Evolutionary conservation across 2,888 invertebrate genomes (phyloP).

Genomic region (Melitaea athalia): DNA sequence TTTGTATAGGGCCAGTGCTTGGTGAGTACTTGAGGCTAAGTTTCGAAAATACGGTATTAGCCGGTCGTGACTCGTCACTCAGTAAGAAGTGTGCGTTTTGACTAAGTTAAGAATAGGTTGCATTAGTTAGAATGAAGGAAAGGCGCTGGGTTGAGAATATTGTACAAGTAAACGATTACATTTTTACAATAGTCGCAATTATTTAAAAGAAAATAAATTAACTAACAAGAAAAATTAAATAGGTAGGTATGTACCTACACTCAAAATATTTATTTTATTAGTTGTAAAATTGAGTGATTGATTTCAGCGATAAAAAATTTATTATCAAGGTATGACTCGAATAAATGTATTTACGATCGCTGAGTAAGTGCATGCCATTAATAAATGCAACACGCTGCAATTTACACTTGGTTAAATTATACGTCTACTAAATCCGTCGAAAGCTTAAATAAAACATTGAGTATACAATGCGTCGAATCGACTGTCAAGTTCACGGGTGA

Average conservation of each 20-base stretch:
- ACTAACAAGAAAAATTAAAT: not conserved
- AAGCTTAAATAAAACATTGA: conserved; percentile 30
- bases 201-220: too few relatives aligned
- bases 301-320: not conserved
- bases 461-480: conserved; percentile 45
- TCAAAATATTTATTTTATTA: not conserved
- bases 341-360: not conserved
- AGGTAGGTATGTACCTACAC: too few relatives aligned
- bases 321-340: not conserved
- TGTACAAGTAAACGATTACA: not conserved
- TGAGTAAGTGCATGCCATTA: conserved; percentile 4
- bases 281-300: not conserved
- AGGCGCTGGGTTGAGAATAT: too few relatives aligned
- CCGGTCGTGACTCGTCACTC: conserved; percentile 22
- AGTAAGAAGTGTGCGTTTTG: conserved; percentile 10
- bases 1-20: conserved; percentile 26
- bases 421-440: conserved; percentile 20
- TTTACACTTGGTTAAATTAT: conserved; percentile 11
- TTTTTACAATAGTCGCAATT: not conserved
- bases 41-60: conserved; percentile 18
- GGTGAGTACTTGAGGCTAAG: conserved; percentile 20
- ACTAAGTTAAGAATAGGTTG: not conserved
- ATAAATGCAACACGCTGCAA: conserved; percentile 13
- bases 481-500: conserved; percentile 63
- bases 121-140: too few relatives aligned